Conservation (phyloP, 2,797 vertebrate genomes). For the Bovichtus diacanthus region DNA sequence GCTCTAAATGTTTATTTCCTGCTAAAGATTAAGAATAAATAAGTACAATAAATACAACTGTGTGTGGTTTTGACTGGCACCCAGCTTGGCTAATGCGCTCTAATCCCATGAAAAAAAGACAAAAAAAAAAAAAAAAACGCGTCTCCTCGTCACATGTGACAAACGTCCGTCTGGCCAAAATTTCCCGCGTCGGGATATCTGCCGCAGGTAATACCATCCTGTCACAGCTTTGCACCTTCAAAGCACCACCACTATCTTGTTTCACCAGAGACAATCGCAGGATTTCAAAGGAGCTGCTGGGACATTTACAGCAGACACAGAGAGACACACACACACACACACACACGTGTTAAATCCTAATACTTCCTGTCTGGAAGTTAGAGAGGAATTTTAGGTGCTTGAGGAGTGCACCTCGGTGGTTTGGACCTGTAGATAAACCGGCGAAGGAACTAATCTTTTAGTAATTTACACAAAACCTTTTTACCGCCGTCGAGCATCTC, state of each 20-base stretch:
- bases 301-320: conserved; percentile 50
- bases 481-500: conserved; percentile 81
- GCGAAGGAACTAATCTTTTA: conserved; percentile 84
- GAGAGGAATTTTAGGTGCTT: conserved; percentile 73
- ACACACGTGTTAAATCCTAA: conserved; percentile 57
- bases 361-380: conserved; percentile 59
- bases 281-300: conserved; percentile 66
- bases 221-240: conserved; percentile 76
- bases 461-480: conserved; percentile 88
- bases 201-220: conserved; percentile 63
- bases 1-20: conserved; percentile 66
- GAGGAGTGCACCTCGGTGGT: conserved; percentile 72
- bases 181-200: conserved; percentile 43
- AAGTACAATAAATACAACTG: conserved; percentile 50
- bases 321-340: conserved; percentile 21
- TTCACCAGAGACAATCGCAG: conserved; percentile 79
- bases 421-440: conserved; percentile 83
- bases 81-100: conserved; percentile 68
- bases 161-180: conserved; percentile 66
- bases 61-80: conserved; percentile 70
- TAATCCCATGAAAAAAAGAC: conserved; percentile 67
- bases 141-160: conserved; percentile 63
- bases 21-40: conserved; percentile 61
- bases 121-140: conserved; percentile 23
- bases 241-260: conserved; percentile 77